Evolutionary conservation across 2,888 invertebrate species (phyloP), one percentile per base, ranked within the genome.

Genomic region (Caenorhabditis parvicauda): DNA sequence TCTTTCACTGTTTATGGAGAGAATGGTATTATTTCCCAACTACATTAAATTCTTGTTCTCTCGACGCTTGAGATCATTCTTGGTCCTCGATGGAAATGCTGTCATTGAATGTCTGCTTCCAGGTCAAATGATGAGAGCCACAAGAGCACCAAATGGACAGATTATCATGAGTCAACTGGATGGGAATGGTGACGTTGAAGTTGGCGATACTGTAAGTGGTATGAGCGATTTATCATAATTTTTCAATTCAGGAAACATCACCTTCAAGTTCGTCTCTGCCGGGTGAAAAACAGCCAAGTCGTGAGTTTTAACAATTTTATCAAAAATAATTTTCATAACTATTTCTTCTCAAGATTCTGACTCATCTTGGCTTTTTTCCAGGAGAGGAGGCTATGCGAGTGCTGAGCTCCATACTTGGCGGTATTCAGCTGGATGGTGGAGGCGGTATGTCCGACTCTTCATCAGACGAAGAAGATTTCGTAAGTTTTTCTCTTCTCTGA

Each of bases 391-490:
- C 69, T 0, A 25, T 64, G 54, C 53, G 60, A 32, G 59, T 66
- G 14, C 45, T 60, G 6, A 42, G 50, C 6, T 41, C 53, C n/a
- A 29, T 70, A 43, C 27, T 60, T 44, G 51, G 54, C 6, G 41
- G 63, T 2, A 48, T 72, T 12, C 74, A 74, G 39, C 25, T 75
- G 7, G 75, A 75, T 46, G 75, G 75, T 19, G 71, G 70, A 4
- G 74, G 74, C 14, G 72, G 69, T 25, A 70, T 70, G 50, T 74
- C 75, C 70, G 68, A 70, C 6, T 74, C 74, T 50, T 69, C 68
- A 5, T 71, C 70, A 1, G 67, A 67, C 54, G 74, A 73, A 22
- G 74, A 72, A 2, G 74, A 75, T 44, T 66, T 66, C 35, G 52
- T 43, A 14, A 35, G 28, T 17, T 41, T 14, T 21, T n/a, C n/a